Evolutionary conservation across 2,113 vertebrate genomes (phyloP), one percentile per base, ranked within the genome.

Genomic region (Ptychochromis oligacanthus): DNA sequence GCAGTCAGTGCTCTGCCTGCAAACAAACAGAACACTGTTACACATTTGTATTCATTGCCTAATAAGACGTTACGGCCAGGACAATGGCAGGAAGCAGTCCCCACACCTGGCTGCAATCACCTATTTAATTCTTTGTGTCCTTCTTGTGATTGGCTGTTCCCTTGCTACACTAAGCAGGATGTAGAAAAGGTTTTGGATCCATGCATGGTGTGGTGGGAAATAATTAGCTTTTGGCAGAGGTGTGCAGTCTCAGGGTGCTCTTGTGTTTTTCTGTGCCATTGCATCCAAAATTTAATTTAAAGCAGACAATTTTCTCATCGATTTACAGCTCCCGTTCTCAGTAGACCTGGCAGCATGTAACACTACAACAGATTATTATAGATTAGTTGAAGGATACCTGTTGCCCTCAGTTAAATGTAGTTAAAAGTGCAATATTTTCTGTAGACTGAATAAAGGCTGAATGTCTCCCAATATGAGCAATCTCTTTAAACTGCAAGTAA

Each of bases 101-200:
- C n/a, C n/a, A 67, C 64, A 67, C 38, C 64, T 67, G 64, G 64
- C 14, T 46, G 38, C 64, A 46, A 26, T 40, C 61, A 24, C 61
- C n/a, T n/a, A n/a, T n/a, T n/a, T n/a, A n/a, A n/a, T n/a, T n/a
- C 62, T 65, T 38, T 65, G 38, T 65, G 0, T 17, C 38, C 15
- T n/a, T n/a, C n/a, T n/a, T n/a, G n/a, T n/a, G n/a, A n/a, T n/a
- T n/a, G n/a, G n/a, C n/a, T n/a, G n/a, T n/a, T n/a, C n/a, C n/a
- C n/a, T n/a, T n/a, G n/a, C n/a, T n/a, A n/a, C n/a, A 31, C 15
- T 31, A 31, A 31, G 15, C 58, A 31, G 26, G n/a, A 15, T 22
- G 31, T 0, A 10, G 14, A 24, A 46, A 65, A 15, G 6, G 38
- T 34, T 11, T 7, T 64, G 36, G 46, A 22, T 38, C 36, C 36